Evolutionary conservation across 2,113 vertebrate species (phyloP).

Genomic region (Hemiscyllium ocellatum): DNA sequence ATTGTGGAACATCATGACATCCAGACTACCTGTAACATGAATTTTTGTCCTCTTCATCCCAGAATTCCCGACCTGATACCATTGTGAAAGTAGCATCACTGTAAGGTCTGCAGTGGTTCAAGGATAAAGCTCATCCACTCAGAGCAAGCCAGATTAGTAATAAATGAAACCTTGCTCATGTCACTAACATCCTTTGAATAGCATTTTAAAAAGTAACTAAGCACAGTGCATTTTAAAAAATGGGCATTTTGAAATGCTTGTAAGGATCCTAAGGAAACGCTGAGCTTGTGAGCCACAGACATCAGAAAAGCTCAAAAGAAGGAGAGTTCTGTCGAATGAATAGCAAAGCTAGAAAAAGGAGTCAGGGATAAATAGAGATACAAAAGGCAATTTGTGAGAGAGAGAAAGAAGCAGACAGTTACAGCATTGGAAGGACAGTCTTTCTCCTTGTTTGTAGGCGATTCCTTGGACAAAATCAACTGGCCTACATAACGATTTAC

Average conservation of each 20-base stretch:
- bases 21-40: not conserved
- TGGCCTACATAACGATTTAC: not conserved
- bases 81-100: not conserved
- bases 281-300: not conserved
- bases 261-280: not conserved
- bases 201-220: not conserved
- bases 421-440: not conserved
- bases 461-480: not conserved
- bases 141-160: not conserved
- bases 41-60: not conserved
- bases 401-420: not conserved
- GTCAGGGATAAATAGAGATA: not conserved
- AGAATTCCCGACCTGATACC: not conserved
- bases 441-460: conserved; percentile 9
- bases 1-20: not conserved
- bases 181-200: not conserved
- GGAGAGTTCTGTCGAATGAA: not conserved
- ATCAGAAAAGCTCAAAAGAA: not conserved
- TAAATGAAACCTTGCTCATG: not conserved
- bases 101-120: not conserved
- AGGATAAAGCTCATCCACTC: not conserved
- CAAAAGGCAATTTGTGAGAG: not conserved
- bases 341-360: not conserved
- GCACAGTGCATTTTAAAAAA: not conserved
- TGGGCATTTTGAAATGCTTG: not conserved